Conservation (phyloP, 2,797 vertebrate species). For the Nyctibius grandis region DNA sequence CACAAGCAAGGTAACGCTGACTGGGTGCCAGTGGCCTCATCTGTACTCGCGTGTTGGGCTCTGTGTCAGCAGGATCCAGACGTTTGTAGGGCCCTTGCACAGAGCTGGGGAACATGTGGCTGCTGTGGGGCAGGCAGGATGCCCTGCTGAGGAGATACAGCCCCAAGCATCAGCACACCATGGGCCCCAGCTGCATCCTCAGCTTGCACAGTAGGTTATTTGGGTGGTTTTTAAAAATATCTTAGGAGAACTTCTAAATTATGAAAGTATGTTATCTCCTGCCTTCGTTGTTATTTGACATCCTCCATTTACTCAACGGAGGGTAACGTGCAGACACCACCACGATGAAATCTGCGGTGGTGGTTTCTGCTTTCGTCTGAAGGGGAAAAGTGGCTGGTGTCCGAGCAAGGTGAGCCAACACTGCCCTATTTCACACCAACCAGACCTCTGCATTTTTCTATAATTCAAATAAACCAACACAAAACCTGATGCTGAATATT, state of each 20-base stretch:
- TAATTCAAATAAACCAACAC: neutral
- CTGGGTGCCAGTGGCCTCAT: neutral
- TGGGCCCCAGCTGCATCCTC: neutral
- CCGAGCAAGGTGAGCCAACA: neutral
- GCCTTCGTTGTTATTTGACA: neutral
- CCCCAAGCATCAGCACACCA: neutral
- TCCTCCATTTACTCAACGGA: neutral
- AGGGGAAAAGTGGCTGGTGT: neutral
- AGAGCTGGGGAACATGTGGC: rapidly evolving
- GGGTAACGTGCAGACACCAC: neutral
- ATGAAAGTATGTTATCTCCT: neutral
- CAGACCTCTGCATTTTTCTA: neutral
- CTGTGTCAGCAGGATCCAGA: neutral
- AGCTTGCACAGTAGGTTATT: neutral
- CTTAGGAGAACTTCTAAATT: neutral
- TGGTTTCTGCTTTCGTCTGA: neutral
- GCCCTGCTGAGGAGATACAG: neutral
- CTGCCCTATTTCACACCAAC: neutral
- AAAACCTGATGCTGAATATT: neutral
- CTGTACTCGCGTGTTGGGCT: rapidly evolving
- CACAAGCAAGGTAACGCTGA: neutral
- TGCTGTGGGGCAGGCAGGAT: neutral
- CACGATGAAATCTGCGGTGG: rapidly evolving
- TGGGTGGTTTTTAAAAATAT: neutral
- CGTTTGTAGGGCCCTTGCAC: neutral